Evolutionary conservation across 2,113 vertebrate genomes (phyloP).

Genomic region (Epinephelus lanceolatus): DNA sequence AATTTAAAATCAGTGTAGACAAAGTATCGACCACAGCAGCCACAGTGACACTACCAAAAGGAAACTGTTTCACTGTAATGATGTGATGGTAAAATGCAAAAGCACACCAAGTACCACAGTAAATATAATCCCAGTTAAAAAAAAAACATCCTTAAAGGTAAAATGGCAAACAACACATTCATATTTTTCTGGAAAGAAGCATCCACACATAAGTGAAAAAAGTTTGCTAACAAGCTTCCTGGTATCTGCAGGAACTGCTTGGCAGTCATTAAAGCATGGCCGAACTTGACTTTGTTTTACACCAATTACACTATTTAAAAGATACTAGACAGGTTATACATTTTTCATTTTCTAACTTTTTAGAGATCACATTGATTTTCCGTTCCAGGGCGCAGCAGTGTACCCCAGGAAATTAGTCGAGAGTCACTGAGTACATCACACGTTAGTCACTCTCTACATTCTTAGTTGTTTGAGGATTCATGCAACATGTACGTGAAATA

Average conservation of each 20-base stretch:
- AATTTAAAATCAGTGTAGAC: background rate
- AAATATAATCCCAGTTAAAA: background rate
- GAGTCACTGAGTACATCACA: constrained; percentile 15
- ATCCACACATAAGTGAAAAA: constrained; percentile 1
- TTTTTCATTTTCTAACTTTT: constrained; percentile 42
- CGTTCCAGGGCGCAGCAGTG: background rate
- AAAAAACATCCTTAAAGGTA: background rate
- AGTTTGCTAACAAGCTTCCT: constrained; percentile 37
- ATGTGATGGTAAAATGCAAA: background rate
- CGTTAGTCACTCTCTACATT: background rate
- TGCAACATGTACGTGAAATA: constrained; percentile 20
- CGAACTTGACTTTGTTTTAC: background rate
- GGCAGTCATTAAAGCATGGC: constrained; percentile 14
- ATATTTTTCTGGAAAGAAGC: constrained; percentile 23
- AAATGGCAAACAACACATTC: background rate
- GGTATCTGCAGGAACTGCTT: constrained; percentile 6
- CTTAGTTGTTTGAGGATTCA: constrained; percentile 22
- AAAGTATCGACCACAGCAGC: background rate
- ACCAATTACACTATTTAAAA: constrained; percentile 30
- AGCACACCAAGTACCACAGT: background rate
- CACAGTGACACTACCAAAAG: background rate
- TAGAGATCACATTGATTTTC: constrained; percentile 15
- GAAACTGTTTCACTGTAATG: background rate
- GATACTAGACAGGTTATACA: background rate
- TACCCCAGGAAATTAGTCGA: background rate